phyloP scores from a whole-genome alignment of 2,797 vertebrate genomes.

The Trichosurus vulpecula region DNA sequence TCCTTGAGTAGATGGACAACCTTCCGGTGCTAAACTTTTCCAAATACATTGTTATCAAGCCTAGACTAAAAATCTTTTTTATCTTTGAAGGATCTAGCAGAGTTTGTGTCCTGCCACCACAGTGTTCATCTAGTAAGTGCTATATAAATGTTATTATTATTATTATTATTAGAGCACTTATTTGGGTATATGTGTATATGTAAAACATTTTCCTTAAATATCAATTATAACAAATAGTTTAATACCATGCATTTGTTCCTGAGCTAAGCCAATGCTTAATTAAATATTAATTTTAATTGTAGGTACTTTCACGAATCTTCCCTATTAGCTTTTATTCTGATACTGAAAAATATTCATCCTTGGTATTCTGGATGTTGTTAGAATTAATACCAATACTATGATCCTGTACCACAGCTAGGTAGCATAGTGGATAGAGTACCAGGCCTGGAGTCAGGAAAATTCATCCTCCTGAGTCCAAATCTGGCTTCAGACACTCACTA shows the following conservation, averaged over 20 bases:
- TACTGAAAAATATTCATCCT: not conserved
- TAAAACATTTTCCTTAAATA: not conserved
- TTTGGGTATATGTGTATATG: too few species aligned
- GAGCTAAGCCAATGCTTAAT: not conserved
- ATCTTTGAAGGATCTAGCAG: not conserved
- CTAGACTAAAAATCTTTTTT: not conserved
- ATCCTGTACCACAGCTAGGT: too few species aligned
- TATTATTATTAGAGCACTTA: not conserved
- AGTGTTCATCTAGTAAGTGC: not conserved
- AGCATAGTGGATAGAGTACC: too few species aligned
- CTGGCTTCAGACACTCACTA: too few species aligned
- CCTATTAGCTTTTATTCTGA: not conserved
- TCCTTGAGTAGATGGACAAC: not conserved
- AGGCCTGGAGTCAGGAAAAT: too few species aligned
- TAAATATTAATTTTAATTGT: not conserved
- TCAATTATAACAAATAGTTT: not conserved
- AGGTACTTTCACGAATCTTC: not conserved
- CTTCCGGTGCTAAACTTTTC: not conserved
- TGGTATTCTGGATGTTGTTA: not conserved
- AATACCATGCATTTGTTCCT: not conserved
- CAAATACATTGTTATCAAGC: not conserved
- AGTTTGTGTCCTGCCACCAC: not conserved
- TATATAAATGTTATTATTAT: not conserved
- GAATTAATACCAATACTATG: not conserved
- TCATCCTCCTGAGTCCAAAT: too few species aligned